Evolutionary conservation across 2,888 invertebrate species (phyloP).

Genomic region (Diadegma fenestrale): DNA sequence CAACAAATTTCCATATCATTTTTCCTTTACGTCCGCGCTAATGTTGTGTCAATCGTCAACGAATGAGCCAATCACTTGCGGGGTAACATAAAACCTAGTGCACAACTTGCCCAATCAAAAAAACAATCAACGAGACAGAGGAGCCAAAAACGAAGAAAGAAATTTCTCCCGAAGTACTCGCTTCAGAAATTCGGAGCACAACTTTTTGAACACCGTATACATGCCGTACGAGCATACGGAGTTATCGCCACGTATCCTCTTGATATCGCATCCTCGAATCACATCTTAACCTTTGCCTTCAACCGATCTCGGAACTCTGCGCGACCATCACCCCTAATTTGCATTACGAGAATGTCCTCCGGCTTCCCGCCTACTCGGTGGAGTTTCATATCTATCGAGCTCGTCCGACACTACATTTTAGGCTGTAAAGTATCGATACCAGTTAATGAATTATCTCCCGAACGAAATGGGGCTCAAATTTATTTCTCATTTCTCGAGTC

Average conservation of each 20-base stretch:
- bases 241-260: slow-evolving; percentile 69
- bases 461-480: not conserved
- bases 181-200: not conserved
- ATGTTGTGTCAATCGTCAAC: not conserved
- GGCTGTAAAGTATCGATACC: not conserved
- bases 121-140: not conserved
- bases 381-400: slow-evolving; percentile 18
- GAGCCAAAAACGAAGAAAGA: not conserved
- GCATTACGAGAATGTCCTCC: slow-evolving; percentile 72
- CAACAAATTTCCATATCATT: not conserved
- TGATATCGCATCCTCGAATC: slow-evolving; percentile 65
- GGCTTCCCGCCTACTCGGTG: slow-evolving; percentile 6
- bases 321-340: slow-evolving; percentile 74
- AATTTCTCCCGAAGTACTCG: not conserved
- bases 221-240: not conserved
- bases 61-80: not conserved
- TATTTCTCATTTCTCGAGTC: too few species aligned
- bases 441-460: not conserved
- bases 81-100: not conserved
- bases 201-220: slow-evolving; percentile 7
- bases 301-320: slow-evolving; percentile 69
- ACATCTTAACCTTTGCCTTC: slow-evolving; percentile 76
- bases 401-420: not conserved
- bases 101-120: not conserved
- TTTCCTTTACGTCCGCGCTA: not conserved